Evolutionary conservation across 2,797 vertebrate species (phyloP).

Genomic region (Crenuchus spilurus): DNA sequence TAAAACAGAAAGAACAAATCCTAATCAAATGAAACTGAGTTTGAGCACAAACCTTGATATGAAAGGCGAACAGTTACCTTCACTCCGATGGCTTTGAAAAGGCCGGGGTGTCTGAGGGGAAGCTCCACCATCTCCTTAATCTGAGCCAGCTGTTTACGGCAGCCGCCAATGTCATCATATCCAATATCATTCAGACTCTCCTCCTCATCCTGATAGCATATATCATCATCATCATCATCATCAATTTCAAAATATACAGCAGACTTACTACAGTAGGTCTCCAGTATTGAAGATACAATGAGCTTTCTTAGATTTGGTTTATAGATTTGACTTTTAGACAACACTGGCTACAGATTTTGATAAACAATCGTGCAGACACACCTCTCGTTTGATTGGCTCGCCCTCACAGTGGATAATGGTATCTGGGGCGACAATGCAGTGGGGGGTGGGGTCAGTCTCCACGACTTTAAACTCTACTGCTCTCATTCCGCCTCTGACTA

Average conservation of each 20-base stretch:
- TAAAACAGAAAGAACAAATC: too few species aligned
- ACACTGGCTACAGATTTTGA: too few species aligned
- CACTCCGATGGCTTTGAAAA: conserved; percentile 72
- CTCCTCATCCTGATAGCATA: conserved; percentile 64
- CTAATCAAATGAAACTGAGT: too few species aligned
- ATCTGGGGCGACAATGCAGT: conserved; percentile 71
- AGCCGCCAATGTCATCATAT: conserved; percentile 71
- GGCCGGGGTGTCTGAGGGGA: conserved; percentile 65
- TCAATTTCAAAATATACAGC: too few species aligned
- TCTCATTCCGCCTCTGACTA: conserved; percentile 68
- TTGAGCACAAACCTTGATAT: too few species aligned
- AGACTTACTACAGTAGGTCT: not conserved
- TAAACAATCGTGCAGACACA: conserved; percentile 22
- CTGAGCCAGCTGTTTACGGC: conserved; percentile 70
- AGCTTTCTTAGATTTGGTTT: too few species aligned
- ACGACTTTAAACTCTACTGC: conserved; percentile 71
- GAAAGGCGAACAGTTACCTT: too few species aligned
- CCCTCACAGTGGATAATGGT: conserved; percentile 70
- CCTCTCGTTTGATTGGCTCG: conserved; percentile 71
- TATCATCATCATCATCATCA: not conserved
- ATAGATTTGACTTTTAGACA: too few species aligned
- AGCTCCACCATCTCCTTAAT: conserved; percentile 75
- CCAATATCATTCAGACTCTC: conserved; percentile 69
- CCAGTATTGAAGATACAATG: not conserved
- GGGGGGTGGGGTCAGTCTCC: conserved; percentile 65